These are phyloP conservation scores for Cerastoderma edule DNA, from an alignment of 2,888 invertebrate genomes.

Conservation along the genomic window DNA sequence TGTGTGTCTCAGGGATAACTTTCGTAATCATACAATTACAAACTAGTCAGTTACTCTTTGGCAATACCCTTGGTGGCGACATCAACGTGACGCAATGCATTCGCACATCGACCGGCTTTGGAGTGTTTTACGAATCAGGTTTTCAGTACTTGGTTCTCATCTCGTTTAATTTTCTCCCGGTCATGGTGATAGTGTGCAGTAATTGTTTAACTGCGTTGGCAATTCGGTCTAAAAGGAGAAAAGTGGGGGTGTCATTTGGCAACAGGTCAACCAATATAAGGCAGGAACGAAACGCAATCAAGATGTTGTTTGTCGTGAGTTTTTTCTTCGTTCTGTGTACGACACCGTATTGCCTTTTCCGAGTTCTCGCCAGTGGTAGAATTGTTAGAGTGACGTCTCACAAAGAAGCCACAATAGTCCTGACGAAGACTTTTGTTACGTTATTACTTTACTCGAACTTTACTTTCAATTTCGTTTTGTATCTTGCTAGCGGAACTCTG, in stretches of 20 bases:
- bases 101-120: background rate
- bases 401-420: constrained; percentile 8
- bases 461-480: constrained; percentile 37
- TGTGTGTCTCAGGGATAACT: background rate
- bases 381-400: background rate
- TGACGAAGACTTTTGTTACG: constrained; percentile 19
- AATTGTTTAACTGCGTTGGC: constrained; percentile 3
- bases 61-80: background rate
- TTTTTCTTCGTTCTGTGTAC: constrained; percentile 7
- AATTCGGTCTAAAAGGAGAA: background rate
- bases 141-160: background rate
- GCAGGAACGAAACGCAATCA: background rate
- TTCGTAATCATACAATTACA: background rate
- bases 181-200: constrained; percentile 7
- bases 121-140: background rate
- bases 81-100: background rate
- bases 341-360: constrained; percentile 10
- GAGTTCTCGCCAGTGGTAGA: background rate
- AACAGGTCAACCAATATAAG: background rate
- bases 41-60: constrained; percentile 13
- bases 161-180: background rate
- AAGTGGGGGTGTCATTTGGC: background rate
- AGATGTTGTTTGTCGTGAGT: constrained; percentile 10
- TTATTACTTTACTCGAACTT: constrained; percentile 23
- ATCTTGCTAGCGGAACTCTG: constrained; percentile 27